Percentiles rank a stretch among this genome's conserved stretches.
Conservation (phyloP, 2,113 vertebrate species). For the Lophotis ruficrista region DNA sequence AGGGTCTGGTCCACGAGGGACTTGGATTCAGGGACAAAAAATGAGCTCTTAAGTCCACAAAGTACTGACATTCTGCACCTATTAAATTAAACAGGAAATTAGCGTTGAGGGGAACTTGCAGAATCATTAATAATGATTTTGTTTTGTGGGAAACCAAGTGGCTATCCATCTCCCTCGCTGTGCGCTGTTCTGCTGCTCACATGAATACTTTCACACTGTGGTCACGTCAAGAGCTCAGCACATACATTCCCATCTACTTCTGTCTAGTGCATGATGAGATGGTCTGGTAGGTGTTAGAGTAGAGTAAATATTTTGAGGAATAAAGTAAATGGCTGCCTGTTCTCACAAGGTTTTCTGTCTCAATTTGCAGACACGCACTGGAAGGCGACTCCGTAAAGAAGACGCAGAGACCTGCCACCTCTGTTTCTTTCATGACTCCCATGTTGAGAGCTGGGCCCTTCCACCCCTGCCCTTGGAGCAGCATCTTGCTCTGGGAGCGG, state of each 20-base stretch:
- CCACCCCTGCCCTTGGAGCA: background rate
- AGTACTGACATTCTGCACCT: background rate
- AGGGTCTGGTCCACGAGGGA: background rate
- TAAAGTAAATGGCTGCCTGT: background rate
- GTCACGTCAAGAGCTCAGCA: background rate
- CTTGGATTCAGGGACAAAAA: background rate
- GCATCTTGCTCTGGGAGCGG: background rate
- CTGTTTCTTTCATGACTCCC: background rate
- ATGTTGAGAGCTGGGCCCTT: background rate
- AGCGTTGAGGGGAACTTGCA: background rate
- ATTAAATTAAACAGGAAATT: constrained; percentile 37
- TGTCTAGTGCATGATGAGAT: background rate
- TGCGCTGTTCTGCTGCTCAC: background rate
- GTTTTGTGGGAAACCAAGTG: background rate
- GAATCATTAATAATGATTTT: background rate
- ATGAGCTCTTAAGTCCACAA: background rate
- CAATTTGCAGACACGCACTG: background rate
- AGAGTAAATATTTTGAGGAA: background rate
- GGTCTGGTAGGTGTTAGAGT: background rate
- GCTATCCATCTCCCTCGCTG: background rate
- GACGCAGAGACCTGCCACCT: background rate
- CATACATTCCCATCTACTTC: background rate
- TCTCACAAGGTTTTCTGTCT: background rate
- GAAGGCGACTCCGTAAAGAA: rapidly evolving
- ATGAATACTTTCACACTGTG: background rate